Evolutionary conservation across 2,888 invertebrate species (phyloP), one percentile per base, ranked within the genome.

Genomic region (Sesamia inferens): DNA sequence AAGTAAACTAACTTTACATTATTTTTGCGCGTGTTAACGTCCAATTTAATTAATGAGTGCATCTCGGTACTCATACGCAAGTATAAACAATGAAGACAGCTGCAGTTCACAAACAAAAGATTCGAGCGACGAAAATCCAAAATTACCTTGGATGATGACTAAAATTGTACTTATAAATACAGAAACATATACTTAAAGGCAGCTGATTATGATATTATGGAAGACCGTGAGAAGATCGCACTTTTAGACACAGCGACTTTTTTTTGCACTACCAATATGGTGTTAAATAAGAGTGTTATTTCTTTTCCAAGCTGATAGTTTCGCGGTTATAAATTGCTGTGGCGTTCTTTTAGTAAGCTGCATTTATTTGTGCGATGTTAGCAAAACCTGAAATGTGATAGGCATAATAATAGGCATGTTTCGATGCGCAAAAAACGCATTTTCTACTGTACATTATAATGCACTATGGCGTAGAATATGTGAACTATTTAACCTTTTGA

Each of bases 21-120:
- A 11, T 8, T 54, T 19, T 10, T 2, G 31, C 78, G 54, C 79
- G 42, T 79, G 31, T 54, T 24, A 5, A 54, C 73, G 24, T 59
- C 63, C 13, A 59, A 24, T 78, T 48, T n/a, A 47, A 78, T 54
- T 39, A 58, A 54, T 39, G 24, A 16, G n/a, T 47, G 42, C 10
- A 55, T 64, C 54, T 55, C 13, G 47, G 14, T 47, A 24, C 13
- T 1, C 62, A 57, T 63, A 58, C 72, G 6, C 55, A n/a, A 5
- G 7, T 61, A n/a, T 55, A 58, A 74, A 74, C 42, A 55, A 59
- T 48, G 6, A n/a, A 8, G 24, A 24, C 71, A 58, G 51, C 42
- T 64, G 58, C 44, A 58, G 10, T 63, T 14, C n/a, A 11, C n/a
- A 19, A 47, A 78, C 39, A 76, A 76, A 71, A 78, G 47, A 76